These are phyloP conservation scores for Peromyscus californicus DNA, from an alignment of 2,113 vertebrate species.

Conservation along the genomic window DNA sequence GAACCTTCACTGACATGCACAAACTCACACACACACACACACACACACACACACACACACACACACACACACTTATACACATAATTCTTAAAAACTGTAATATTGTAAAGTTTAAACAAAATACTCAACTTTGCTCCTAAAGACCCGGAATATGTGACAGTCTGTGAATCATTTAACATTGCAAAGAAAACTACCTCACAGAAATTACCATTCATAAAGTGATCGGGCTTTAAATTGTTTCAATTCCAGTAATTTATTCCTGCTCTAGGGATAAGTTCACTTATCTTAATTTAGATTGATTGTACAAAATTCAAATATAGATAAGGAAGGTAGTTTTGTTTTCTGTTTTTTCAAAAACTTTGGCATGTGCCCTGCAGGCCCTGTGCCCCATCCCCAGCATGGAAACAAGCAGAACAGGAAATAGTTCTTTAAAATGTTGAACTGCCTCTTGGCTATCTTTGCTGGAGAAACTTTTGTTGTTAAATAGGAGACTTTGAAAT, in stretches of 20 bases:
- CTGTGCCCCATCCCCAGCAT: background rate
- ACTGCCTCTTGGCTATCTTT: background rate
- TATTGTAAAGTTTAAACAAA: conserved; percentile 62
- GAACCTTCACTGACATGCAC: too few relatives aligned
- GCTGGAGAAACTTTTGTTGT: background rate
- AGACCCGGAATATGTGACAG: background rate
- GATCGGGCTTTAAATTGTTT: conserved; percentile 47
- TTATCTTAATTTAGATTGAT: conserved; percentile 57
- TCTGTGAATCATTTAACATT: background rate
- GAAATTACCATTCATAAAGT: conserved; percentile 28
- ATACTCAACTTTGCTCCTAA: conserved; percentile 79
- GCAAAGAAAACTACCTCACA: background rate
- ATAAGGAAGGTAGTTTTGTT: conserved; percentile 24
- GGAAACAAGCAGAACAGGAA: background rate
- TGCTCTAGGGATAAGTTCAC: conserved; percentile 51
- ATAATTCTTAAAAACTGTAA: background rate
- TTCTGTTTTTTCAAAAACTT: background rate
- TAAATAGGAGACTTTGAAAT: conserved; percentile 13
- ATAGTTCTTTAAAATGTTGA: background rate
- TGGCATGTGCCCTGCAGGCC: too few relatives aligned
- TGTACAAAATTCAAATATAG: conserved; percentile 30
- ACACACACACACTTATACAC: background rate
- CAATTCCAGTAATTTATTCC: conserved; percentile 49
- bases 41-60: too few relatives aligned
- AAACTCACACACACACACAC: background rate